phyloP scores from a whole-genome alignment of 2,113 vertebrate species.

The Hemiscyllium ocellatum region DNA sequence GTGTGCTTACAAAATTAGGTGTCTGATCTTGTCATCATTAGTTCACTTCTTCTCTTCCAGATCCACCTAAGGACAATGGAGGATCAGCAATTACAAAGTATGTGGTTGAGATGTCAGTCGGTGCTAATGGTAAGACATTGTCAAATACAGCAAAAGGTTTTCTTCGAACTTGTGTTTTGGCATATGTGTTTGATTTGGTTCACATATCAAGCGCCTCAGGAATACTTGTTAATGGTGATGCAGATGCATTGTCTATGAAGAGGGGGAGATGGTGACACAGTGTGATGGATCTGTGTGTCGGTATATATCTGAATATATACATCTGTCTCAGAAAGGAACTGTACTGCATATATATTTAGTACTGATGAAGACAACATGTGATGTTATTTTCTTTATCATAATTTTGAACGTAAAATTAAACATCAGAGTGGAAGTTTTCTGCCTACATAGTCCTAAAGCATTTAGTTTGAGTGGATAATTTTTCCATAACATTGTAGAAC shows the following conservation, averaged over 20 bases:
- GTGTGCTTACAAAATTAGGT: neutral
- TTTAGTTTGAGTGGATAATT: neutral
- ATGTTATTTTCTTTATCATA: neutral
- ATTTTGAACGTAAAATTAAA: neutral
- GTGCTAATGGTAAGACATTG: slow-evolving; percentile 65
- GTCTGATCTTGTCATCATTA: neutral
- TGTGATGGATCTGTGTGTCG: neutral
- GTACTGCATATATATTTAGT: neutral
- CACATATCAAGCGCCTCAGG: neutral
- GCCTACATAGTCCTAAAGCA: neutral
- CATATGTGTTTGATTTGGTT: neutral
- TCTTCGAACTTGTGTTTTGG: neutral
- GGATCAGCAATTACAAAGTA: slow-evolving; percentile 80
- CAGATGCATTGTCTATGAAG: neutral
- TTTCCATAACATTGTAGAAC: neutral
- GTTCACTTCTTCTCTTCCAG: slow-evolving; percentile 52
- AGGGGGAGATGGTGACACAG: neutral
- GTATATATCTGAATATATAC: neutral
- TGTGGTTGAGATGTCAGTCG: slow-evolving; percentile 79
- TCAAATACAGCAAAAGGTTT: neutral
- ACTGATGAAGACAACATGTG: neutral
- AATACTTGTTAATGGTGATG: neutral
- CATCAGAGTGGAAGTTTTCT: neutral
- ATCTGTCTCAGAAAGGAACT: neutral
- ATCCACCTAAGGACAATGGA: slow-evolving; percentile 84